These are phyloP conservation scores for Lophius americanus DNA, from an alignment of 2,797 vertebrate species.

Conservation along the genomic window DNA sequence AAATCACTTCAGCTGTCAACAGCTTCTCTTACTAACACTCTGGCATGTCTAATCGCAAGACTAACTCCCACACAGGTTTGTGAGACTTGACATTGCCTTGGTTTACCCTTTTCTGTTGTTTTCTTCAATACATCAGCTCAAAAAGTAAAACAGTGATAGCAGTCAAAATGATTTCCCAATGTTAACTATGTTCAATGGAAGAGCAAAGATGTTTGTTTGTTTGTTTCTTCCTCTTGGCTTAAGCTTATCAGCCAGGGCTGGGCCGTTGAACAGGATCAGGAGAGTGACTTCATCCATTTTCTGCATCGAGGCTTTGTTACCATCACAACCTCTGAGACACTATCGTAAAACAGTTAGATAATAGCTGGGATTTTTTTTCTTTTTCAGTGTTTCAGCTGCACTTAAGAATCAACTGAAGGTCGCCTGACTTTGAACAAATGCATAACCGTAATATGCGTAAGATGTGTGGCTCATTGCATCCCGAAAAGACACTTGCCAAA, in stretches of 20 bases:
- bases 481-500: conserved; percentile 29
- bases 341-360: conserved; percentile 5
- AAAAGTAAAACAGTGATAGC: conserved; percentile 43
- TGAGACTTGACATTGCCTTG: conserved; percentile 57
- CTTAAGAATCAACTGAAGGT: conserved; percentile 27
- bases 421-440: conserved; percentile 28
- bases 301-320: conserved; percentile 29
- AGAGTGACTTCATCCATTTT: conserved; percentile 24
- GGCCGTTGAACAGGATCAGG: conserved; percentile 20
- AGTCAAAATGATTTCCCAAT: conserved; percentile 46
- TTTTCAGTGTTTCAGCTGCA: no score
- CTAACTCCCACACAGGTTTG: conserved; percentile 49
- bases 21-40: conserved; percentile 15
- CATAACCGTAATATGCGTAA: background rate
- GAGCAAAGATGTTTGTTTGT: conserved; percentile 3
- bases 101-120: conserved; percentile 26
- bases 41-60: conserved; percentile 42
- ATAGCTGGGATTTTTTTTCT: conserved; percentile 5
- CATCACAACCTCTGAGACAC: conserved; percentile 31
- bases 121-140: conserved; percentile 32
- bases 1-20: conserved; percentile 23
- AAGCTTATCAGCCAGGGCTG: conserved; percentile 23
- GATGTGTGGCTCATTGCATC: conserved; percentile 1
- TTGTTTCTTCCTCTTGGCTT: conserved; percentile 5
- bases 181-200: conserved; percentile 33